A percentile compares a stretch with the other conserved stretches of the same genome.
phyloP scores from a whole-genome alignment of 2,888 invertebrate genomes.

The Mactromeris polynyma region DNA sequence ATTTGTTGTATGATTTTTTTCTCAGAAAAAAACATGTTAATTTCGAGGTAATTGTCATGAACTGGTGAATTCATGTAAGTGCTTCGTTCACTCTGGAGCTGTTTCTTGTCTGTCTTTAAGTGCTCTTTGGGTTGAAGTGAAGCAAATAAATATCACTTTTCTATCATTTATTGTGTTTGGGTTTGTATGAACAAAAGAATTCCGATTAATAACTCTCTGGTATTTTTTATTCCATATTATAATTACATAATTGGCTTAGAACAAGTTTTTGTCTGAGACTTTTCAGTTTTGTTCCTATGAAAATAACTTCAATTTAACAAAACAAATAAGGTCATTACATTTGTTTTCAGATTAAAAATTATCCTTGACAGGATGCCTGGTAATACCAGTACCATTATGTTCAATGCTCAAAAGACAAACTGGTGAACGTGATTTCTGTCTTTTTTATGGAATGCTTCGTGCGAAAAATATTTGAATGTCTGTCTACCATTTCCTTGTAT shows the following conservation, averaged over 20 bases:
- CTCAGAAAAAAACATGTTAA: background rate
- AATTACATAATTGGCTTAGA: background rate
- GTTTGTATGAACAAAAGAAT: background rate
- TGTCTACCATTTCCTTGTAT: background rate
- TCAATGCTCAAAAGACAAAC: background rate
- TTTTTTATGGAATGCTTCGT: background rate
- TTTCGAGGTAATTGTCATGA: background rate
- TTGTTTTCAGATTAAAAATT: background rate
- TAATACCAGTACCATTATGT: background rate
- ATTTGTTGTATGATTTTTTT: background rate
- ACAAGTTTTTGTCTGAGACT: background rate
- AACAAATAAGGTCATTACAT: background rate
- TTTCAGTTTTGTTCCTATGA: background rate
- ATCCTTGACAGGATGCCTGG: background rate
- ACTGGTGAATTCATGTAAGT: background rate
- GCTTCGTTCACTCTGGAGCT: background rate
- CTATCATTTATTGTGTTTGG: background rate
- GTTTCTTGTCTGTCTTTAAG: constrained; percentile 5
- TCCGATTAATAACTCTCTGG: background rate
- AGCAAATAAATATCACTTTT: background rate
- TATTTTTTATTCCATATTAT: background rate
- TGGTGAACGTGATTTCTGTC: background rate
- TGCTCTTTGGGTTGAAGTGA: background rate
- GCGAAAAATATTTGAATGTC: background rate
- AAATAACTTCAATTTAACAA: background rate